Base-by-base conservation (phyloP, 2,113 vertebrate genomes). In the Engystomops pustulosus region DNA sequence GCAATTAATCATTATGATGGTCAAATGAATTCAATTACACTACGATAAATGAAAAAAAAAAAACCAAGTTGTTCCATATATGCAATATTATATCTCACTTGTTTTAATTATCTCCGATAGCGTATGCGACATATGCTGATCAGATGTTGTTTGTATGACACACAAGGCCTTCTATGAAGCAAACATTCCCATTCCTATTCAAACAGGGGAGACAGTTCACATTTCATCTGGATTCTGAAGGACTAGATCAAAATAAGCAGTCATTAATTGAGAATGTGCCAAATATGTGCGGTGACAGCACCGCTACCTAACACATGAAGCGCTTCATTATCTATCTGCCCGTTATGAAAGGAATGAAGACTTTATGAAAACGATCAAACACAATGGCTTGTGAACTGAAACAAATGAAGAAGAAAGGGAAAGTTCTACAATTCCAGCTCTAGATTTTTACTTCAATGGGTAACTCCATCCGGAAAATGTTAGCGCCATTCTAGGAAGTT, bases 21-120 rank as follows among this genome's bases (percentile, higher is more conserved):
- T 80, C 79, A 81, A 69, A 69, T 47, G 25, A 68, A 81, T 38
- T 70, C 20, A 49, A 51, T 81, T 41, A 72, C 20, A 45, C 34
- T 30, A 65, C 8, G 1, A 77, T n/a, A n/a, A n/a, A n/a, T n/a
- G 15, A 77, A 27, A 15, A 27, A 6, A 38, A 36, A 18, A 45
- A 60, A 79, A 17, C 12, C 6, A 36, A 49, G 25, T 18, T 23
- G 17, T 38, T n/a, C 9, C 49, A 36, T 25, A 36, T 36, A 77
- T 72, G 17, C 8, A 27, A 58, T 82, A 45, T 44, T 79, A 80
- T 49, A 80, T 68, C 30, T 80, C 27, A 23, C 36, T 36, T 74
- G 17, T 30, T 74, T 36, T 62, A 74, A 60, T 83, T 74, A 75
- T 32, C 69, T 12, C 3, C 9, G 65, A 44, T 34, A 34, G 44